Evolutionary conservation across 2,888 invertebrate genomes (phyloP).

Genomic region (Iselma pallidipennis): DNA sequence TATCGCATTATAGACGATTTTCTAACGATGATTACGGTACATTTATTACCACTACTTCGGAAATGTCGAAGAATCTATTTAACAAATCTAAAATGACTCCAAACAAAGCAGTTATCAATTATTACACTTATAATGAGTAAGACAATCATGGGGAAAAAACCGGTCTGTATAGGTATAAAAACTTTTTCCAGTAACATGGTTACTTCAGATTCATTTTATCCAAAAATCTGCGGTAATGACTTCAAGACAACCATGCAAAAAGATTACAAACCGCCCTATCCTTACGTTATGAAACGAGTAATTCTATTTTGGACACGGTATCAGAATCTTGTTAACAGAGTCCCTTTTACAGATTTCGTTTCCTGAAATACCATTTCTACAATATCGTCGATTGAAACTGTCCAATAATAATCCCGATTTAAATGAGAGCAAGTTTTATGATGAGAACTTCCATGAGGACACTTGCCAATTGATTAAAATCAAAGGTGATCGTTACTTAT

Average conservation of each 20-base stretch:
- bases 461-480: slow-evolving; percentile 34
- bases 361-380: slow-evolving; percentile 38
- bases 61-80: slow-evolving; percentile 58
- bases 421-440: slow-evolving; percentile 40
- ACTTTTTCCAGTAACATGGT: not conserved
- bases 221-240: slow-evolving; percentile 48
- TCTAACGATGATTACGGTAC: slow-evolving; percentile 55
- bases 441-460: slow-evolving; percentile 37
- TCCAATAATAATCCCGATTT: slow-evolving; percentile 21
- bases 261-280: slow-evolving; percentile 59
- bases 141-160: no score
- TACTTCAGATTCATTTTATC: slow-evolving; percentile 9
- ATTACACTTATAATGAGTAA: slow-evolving; percentile 40
- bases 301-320: not conserved
- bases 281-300: slow-evolving; percentile 58
- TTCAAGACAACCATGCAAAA: slow-evolving; percentile 60
- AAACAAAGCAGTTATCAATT: slow-evolving; percentile 36
- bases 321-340: not conserved
- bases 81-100: not conserved
- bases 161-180: no score
- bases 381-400: slow-evolving; percentile 38
- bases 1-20: slow-evolving; percentile 58
- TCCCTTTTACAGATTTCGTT: slow-evolving; percentile 40
- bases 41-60: slow-evolving; percentile 56
- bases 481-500: slow-evolving; percentile 30